Conservation (phyloP, 2,888 invertebrate genomes). For the Nycteola revayana region DNA sequence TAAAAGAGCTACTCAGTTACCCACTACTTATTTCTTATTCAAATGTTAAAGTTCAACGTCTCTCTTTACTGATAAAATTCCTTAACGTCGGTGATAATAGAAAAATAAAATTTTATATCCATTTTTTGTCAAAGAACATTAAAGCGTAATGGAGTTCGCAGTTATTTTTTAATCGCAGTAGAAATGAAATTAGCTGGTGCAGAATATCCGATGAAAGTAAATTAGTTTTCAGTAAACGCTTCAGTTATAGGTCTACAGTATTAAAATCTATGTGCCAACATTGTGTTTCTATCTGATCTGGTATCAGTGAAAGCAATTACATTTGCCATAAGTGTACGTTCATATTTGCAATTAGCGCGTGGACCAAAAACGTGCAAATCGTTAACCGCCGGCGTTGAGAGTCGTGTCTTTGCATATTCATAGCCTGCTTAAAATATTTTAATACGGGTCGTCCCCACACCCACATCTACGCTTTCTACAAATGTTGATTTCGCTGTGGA, state of each 20-base stretch:
- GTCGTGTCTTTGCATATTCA: constrained; percentile 81
- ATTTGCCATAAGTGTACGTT: constrained; percentile 77
- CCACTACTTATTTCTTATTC: too few relatives aligned
- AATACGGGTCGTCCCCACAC: constrained; percentile 68
- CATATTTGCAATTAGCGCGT: constrained; percentile 79
- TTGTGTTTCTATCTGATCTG: constrained; percentile 50
- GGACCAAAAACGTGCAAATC: constrained; percentile 81
- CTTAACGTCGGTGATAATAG: constrained; percentile 22
- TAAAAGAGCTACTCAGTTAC: too few relatives aligned
- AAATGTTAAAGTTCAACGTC: too few relatives aligned
- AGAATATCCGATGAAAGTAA: constrained; percentile 30
- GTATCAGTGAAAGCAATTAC: constrained; percentile 76
- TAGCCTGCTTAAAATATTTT: constrained; percentile 81
- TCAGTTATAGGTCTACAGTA: constrained; percentile 18
- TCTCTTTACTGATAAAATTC: too few relatives aligned
- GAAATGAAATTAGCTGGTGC: constrained; percentile 29
- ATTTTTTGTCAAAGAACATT: constrained; percentile 27
- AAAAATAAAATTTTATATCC: constrained; percentile 27
- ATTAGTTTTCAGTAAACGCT: constrained; percentile 37
- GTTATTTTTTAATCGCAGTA: constrained; percentile 34
- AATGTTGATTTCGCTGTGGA: constrained; percentile 66
- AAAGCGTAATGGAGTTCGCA: constrained; percentile 30
- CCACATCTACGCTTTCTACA: constrained; percentile 67
- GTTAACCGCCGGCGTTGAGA: constrained; percentile 70
- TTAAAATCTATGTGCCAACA: constrained; percentile 58